Conservation (phyloP, 2,113 vertebrate genomes). For the Corythoichthys haematopterus region DNA sequence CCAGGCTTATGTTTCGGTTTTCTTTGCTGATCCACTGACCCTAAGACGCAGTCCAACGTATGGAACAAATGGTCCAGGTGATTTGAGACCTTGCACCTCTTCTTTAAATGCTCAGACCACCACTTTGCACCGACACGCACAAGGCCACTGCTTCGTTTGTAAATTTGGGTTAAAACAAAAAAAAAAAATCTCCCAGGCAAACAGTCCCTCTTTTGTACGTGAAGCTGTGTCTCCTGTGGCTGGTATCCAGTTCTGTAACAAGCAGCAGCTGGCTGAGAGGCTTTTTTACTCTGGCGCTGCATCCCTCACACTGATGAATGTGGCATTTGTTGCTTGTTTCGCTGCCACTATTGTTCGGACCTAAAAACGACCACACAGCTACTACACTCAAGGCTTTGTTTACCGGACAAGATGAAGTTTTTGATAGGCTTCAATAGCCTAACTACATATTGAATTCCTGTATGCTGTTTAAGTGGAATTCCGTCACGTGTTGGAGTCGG, state of each 20-base stretch:
- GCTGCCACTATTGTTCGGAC: slow-evolving; percentile 50
- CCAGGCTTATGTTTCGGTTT: slow-evolving; percentile 63
- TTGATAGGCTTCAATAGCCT: slow-evolving; percentile 30
- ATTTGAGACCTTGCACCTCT: slow-evolving; percentile 26
- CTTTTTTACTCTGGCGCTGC: slow-evolving; percentile 52
- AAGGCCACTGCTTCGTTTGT: slow-evolving; percentile 42
- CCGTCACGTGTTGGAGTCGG: slow-evolving; percentile 22
- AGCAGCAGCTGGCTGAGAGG: slow-evolving; percentile 66
- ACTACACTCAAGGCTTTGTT: slow-evolving; percentile 22
- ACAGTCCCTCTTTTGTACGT: slow-evolving; percentile 60
- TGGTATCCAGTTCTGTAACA: slow-evolving; percentile 58
- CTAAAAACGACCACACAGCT: slow-evolving; percentile 18
- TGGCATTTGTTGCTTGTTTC: slow-evolving; percentile 67
- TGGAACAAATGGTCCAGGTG: slow-evolving; percentile 18
- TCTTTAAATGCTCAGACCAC: slow-evolving; percentile 10
- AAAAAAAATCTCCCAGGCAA: slow-evolving; percentile 60
- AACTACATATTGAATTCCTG: slow-evolving; percentile 33
- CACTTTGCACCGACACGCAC: neutral
- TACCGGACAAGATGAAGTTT: slow-evolving; percentile 25
- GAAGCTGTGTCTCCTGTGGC: slow-evolving; percentile 47
- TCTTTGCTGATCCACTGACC: slow-evolving; percentile 58
- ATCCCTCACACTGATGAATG: slow-evolving; percentile 60
- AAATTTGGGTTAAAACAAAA: too few relatives aligned
- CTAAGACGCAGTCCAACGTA: slow-evolving; percentile 41
- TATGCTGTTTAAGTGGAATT: slow-evolving; percentile 31